These are phyloP conservation scores for Elysia crispata DNA, from an alignment of 2,888 invertebrate species.

Conservation along the genomic window DNA sequence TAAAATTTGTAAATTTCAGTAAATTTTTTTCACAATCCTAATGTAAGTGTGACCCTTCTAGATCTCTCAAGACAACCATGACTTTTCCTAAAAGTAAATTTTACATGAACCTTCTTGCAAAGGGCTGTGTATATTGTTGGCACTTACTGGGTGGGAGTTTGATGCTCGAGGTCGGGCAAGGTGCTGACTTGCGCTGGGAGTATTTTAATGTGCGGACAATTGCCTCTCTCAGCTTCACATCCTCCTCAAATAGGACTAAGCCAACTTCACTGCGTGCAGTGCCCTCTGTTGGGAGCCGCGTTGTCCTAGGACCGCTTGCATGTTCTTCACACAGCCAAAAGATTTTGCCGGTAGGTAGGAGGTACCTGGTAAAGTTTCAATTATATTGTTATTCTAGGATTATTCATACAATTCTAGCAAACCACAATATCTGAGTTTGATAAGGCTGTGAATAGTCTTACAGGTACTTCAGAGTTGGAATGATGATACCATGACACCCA, in stretches of 20 bases:
- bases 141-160: slow-evolving; percentile 33
- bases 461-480: not conserved
- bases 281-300: slow-evolving; percentile 58
- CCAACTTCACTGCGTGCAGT: slow-evolving; percentile 54
- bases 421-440: too few species aligned
- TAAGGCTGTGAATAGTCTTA: too few species aligned
- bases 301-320: slow-evolving; percentile 65
- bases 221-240: slow-evolving; percentile 62
- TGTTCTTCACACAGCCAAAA: slow-evolving; percentile 71
- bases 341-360: slow-evolving; percentile 71
- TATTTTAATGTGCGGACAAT: slow-evolving; percentile 58
- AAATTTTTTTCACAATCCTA: too few species aligned
- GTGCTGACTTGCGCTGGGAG: slow-evolving; percentile 52
- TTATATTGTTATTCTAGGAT: too few species aligned
- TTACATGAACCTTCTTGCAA: too few species aligned
- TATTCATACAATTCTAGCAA: too few species aligned
- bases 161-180: slow-evolving; percentile 18
- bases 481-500: too few species aligned
- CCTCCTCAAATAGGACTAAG: slow-evolving; percentile 63
- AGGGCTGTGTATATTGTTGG: not conserved
- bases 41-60: too few species aligned
- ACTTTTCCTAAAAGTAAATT: too few species aligned
- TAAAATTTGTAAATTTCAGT: too few species aligned
- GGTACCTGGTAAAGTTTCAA: slow-evolving; percentile 57
- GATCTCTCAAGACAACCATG: too few species aligned